Percentiles rank a stretch among this genome's conserved stretches.
phyloP scores from a whole-genome alignment of 2,797 vertebrate genomes.

The Platyrinchus mystaceus region DNA sequence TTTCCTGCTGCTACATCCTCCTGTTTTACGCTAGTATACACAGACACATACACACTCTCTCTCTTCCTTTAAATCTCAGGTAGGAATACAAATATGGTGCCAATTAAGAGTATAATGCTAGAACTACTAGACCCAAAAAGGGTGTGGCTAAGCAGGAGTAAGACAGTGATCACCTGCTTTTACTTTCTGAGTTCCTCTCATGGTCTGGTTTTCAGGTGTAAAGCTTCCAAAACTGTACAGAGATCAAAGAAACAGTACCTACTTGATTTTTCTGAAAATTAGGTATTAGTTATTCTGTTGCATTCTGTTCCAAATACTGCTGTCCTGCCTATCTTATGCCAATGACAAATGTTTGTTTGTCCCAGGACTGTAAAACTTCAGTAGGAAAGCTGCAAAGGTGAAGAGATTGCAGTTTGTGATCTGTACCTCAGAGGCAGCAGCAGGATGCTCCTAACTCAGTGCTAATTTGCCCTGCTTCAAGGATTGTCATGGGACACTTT shows the following conservation, averaged over 20 bases:
- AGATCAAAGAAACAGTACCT: background rate
- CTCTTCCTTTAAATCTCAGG: conserved; percentile 1
- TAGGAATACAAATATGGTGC: background rate
- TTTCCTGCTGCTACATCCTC: conserved; percentile 28
- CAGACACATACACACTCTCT: background rate
- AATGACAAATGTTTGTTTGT: background rate
- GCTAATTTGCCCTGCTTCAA: background rate
- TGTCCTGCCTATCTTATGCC: background rate
- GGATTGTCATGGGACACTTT: background rate
- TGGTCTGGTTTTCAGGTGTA: background rate
- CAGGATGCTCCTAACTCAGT: background rate
- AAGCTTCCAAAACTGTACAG: background rate
- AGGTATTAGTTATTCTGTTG: background rate
- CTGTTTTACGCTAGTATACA: background rate
- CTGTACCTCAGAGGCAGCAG: background rate
- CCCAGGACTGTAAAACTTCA: background rate
- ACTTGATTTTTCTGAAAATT: background rate
- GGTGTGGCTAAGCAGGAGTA: background rate
- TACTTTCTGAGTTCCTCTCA: background rate
- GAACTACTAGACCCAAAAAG: background rate
- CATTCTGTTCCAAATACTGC: background rate
- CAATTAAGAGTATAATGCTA: background rate
- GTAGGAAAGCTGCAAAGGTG: background rate
- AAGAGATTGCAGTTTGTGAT: background rate
- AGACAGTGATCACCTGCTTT: background rate